These are phyloP conservation scores for Bombyx huttoni DNA, from an alignment of 2,888 invertebrate species.

Conservation along the genomic window DNA sequence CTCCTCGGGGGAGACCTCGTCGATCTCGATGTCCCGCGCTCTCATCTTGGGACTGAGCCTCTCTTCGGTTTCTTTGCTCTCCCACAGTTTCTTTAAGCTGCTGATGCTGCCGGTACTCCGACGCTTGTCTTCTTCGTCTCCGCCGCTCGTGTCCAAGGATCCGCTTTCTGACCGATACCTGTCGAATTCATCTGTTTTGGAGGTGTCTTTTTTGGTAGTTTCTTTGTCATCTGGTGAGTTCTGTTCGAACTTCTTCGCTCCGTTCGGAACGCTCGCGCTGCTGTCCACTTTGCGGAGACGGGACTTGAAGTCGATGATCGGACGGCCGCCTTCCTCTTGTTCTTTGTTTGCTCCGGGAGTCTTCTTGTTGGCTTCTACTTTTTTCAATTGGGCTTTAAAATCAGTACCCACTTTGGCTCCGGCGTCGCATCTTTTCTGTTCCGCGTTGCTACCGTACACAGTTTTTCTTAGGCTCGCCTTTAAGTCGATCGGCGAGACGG, in stretches of 20 bases:
- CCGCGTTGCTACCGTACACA: slow-evolving; percentile 26
- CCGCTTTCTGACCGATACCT: slow-evolving; percentile 25
- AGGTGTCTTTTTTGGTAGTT: slow-evolving; percentile 23
- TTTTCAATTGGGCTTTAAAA: slow-evolving; percentile 80
- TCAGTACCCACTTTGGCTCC: slow-evolving; percentile 50
- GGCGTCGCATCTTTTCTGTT: slow-evolving; percentile 23
- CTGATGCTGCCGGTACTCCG: slow-evolving; percentile 94
- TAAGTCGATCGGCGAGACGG: slow-evolving; percentile 53
- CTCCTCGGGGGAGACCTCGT: slow-evolving; percentile 42
- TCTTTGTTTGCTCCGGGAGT: slow-evolving; percentile 59
- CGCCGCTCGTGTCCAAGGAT: slow-evolving; percentile 40
- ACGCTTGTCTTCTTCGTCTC: slow-evolving; percentile 86
- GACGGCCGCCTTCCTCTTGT: slow-evolving; percentile 61
- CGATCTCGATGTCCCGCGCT: slow-evolving; percentile 23
- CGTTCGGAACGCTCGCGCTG: slow-evolving; percentile 37
- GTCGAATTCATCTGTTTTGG: slow-evolving; percentile 29
- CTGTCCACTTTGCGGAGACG: slow-evolving; percentile 85
- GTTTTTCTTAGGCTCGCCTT: slow-evolving; percentile 67
- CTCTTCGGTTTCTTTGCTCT: slow-evolving; percentile 77
- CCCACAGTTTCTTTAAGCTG: slow-evolving; percentile 93
- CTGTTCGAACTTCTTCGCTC: slow-evolving; percentile 33
- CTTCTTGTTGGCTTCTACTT: slow-evolving; percentile 79
- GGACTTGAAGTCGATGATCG: slow-evolving; percentile 88
- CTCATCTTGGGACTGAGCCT: slow-evolving; percentile 78
- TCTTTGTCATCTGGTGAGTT: slow-evolving; percentile 41